Evolutionary conservation across 2,797 vertebrate genomes (phyloP), one percentile per base, ranked within the genome.

Genomic region (Sebastes reedi): DNA sequence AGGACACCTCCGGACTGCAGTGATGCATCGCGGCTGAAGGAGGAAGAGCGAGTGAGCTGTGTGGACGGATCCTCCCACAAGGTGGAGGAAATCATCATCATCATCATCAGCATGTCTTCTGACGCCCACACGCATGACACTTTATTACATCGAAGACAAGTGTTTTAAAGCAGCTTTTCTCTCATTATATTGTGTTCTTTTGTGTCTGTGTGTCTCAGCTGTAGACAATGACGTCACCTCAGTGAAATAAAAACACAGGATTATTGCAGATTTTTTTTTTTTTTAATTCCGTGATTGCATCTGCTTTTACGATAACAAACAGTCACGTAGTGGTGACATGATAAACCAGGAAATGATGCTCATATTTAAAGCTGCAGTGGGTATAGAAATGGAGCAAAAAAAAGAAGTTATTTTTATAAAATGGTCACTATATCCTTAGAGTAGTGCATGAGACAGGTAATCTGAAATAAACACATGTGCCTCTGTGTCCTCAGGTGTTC

Each of bases 1-100:
- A 50, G 34, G 60, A 62, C 90, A 91, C 89, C 67, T 77, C 87
- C 6, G 39, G 39, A 64, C 56, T 67, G 77, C 81, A 72, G n/a
- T 39, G 86, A 79, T 78, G 83, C 77, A 32, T 27, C 79, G 65
- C 79, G 22, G 66, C 68, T 54, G 80, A 69, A 88, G 81, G 71
- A 88, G 87, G 87, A 89, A 88, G 80, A 54, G 73, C 58, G 24
- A 56, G 42, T 4, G 56, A 55, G 82, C 65, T 10, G 42, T 4
- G 87, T 85, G 64, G 65, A 89, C 8, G 71, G 90, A 81, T 87
- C 87, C 89, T 77, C 89, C 86, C 84, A 76, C 88, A 75, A 82
- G 75, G 78, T 72, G 83, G 73, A 81, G 79, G 58, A 75, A 80
- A 72, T 60, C 55, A 58, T 77, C 81, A 61, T 75, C 82, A 50